Base-by-base conservation (phyloP, 2,888 invertebrate genomes). In the Lepas anatifera region DNA sequence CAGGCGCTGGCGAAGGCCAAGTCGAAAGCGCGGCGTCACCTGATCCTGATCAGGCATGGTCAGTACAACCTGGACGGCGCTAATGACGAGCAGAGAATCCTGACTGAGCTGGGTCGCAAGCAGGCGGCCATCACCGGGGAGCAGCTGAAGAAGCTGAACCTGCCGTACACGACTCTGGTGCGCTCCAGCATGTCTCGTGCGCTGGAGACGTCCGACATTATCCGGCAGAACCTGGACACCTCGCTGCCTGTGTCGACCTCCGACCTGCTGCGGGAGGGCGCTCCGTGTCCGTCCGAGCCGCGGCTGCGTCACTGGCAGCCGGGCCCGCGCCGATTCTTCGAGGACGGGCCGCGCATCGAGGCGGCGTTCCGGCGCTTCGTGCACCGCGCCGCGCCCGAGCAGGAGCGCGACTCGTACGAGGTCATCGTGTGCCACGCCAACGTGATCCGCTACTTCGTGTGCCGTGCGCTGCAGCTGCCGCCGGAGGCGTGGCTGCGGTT, bases 401-500 rank as follows among this genome's bases (percentile, higher is more conserved):
- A 98, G 80, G 84, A 85, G 2, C 82, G 87, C 63, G 95, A 96
- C 79, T 86, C 88, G 0, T 93, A 90, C 79, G 95, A 96, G 46
- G 79, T 99, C 58, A 82, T 98, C 70, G 95, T 99, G 2, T 98
- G 98, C 76, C 99, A 99, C 80, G 97, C 93, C 6, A 99, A 99
- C 81, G 98, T 99, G 32, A 99, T 99, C 77, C 85, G 75, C 67
- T 75, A 74, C 68, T 73, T 75, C 68, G 73, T 74, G 2, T 75
- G 75, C 69, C 72, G 98, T 78, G 96, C 95, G 0, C 83, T 99
- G 52, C 99, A 99, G 80, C 90, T 98, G 77, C 97, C 97, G 0
- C 90, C 96, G 0, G 97, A 99, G 81, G 98, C 90, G 3, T 99
- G 99, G 99, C 83, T 98, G 18, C 85, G 99, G 71, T 87, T 99